phyloP scores from a whole-genome alignment of 2,113 vertebrate genomes.

The Progne subis region DNA sequence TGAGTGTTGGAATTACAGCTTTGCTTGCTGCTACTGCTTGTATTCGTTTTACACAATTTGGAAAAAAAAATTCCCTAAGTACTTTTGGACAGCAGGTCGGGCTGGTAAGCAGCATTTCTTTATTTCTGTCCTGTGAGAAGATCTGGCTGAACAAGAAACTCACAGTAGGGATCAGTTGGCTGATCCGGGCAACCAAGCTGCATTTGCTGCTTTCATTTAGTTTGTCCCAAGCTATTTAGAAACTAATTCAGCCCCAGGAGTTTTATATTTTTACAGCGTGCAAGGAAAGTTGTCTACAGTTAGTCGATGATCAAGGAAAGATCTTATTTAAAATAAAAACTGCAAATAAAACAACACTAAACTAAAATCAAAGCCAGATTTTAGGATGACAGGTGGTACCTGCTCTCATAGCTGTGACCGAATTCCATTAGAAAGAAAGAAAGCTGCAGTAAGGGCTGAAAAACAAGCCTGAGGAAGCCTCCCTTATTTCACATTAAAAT shows the following conservation, averaged over 20 bases:
- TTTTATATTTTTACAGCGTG: background rate
- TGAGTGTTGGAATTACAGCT: background rate
- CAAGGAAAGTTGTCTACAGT: background rate
- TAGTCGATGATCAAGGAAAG: background rate
- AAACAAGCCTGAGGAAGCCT: background rate
- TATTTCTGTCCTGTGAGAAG: background rate
- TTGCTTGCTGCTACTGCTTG: background rate
- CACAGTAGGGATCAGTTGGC: background rate
- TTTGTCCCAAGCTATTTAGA: background rate
- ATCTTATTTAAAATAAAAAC: background rate
- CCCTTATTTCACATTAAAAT: background rate
- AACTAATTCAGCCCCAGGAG: background rate
- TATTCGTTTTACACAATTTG: background rate
- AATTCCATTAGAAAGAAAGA: background rate
- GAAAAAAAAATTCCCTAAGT: background rate
- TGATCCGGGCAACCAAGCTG: background rate
- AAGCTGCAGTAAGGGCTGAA: background rate
- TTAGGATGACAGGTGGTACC: background rate
- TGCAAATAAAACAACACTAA: background rate
- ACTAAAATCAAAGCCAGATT: background rate
- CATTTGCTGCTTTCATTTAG: background rate
- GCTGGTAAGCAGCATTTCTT: background rate
- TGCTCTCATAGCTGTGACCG: background rate
- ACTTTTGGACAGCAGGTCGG: background rate
- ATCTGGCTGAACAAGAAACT: background rate